Conservation (phyloP, 2,888 invertebrate species). For the Drosophila kanekoi region DNA sequence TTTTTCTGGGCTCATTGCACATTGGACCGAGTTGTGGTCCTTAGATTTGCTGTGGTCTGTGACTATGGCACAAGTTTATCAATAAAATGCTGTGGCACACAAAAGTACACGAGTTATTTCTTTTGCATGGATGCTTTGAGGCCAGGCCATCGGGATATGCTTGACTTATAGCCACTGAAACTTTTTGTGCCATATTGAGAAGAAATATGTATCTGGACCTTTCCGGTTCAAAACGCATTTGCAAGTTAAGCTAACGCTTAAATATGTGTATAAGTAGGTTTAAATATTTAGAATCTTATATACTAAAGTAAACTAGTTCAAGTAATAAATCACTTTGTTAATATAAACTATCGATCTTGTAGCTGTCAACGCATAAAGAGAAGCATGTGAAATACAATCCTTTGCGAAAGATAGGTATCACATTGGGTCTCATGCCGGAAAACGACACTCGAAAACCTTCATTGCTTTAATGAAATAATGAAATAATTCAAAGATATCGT, state of each 20-base stretch:
- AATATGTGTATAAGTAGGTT: conserved; percentile 2
- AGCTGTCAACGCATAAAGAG: conserved; percentile 51
- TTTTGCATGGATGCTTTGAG: conserved; percentile 70
- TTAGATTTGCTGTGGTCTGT: conserved; percentile 34
- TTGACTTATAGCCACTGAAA: conserved; percentile 65
- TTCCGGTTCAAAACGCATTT: conserved; percentile 35
- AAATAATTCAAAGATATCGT: conserved; percentile 36
- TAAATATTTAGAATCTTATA: not conserved
- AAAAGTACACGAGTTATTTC: conserved; percentile 77
- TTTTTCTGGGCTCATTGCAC: conserved; percentile 50
- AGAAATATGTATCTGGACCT: conserved; percentile 52
- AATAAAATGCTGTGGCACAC: conserved; percentile 76
- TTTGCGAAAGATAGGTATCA: conserved; percentile 11
- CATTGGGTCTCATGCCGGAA: conserved; percentile 32
- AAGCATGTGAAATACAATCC: conserved; percentile 52
- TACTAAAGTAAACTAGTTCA: conserved; percentile 5
- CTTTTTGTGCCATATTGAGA: conserved; percentile 59
- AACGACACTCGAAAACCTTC: conserved; percentile 54
- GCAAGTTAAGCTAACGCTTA: conserved; percentile 28
- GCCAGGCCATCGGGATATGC: conserved; percentile 54
- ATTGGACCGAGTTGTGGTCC: conserved; percentile 43
- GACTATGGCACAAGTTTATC: conserved; percentile 66
- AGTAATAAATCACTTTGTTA: conserved; percentile 42
- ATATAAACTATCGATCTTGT: conserved; percentile 29
- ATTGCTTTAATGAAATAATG: conserved; percentile 45